Base-by-base conservation (phyloP, 2,888 invertebrate genomes). In the Arctia plantaginis region DNA sequence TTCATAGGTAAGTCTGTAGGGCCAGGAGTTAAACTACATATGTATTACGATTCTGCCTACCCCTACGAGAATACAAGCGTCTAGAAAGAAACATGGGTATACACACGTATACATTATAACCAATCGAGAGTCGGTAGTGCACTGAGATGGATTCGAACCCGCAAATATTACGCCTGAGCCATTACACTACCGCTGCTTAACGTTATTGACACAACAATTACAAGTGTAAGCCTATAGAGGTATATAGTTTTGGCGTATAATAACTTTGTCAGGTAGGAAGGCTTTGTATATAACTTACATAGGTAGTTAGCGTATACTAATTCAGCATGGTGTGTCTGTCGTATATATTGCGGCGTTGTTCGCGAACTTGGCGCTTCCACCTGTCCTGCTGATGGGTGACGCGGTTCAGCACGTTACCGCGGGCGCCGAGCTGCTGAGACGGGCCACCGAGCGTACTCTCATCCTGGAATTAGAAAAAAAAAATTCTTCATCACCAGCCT, bases 301-400 rank as follows among this genome's bases (percentile, higher is more conserved):
- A 66, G 18, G 10, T 12, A 12, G 51, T 30, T 27, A 30, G 27
- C 3, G n/a, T 12, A 20, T 51, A 7, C 83, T 96, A 99, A 96
- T 99, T 99, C 73, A 99, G 97, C 99, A 99, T 99, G 23, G 99
- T 99, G 93, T 99, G 99, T 77, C 98, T 96, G 92, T 99, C 99
- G 92, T 99, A 99, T 88, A 99, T 99, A 93, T 99, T 99, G 84
- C 98, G 97, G 71, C 99, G 96, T 90, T 99, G 99, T 90, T 99
- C 99, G 82, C 99, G 97, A 10, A 99, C 99, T 93, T 99, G 99
- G 64, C 98, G 97, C 94, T 99, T 99, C 99, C 99, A 99, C 90
- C 99, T 99, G 93, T 99, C 98, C 93, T 99, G 99, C 89, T 99
- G 99, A 89, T 99, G 98, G 0, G 99, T 99, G 66, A 99, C 99